phyloP scores from a whole-genome alignment of 2,888 invertebrate genomes.

The Drosophila setosimentum region DNA sequence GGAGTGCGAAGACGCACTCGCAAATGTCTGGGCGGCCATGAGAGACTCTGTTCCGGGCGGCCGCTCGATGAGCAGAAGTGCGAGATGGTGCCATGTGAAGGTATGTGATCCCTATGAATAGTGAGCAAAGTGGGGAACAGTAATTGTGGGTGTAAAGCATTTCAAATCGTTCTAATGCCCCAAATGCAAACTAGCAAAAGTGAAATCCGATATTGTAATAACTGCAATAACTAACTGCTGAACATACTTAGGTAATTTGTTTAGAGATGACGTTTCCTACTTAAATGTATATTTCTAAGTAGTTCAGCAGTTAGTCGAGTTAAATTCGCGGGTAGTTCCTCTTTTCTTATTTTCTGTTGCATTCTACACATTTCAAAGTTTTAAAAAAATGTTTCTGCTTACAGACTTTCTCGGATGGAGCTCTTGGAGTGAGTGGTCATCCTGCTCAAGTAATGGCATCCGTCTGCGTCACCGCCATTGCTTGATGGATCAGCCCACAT shows the following conservation, averaged over 20 bases:
- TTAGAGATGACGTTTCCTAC: no score
- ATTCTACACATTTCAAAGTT: neutral
- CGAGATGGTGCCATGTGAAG: slow-evolving; percentile 89
- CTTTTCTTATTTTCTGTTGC: neutral
- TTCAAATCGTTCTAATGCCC: neutral
- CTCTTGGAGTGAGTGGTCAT: slow-evolving; percentile 90
- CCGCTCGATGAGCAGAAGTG: slow-evolving; percentile 89
- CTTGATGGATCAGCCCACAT: slow-evolving; percentile 86
- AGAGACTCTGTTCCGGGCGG: slow-evolving; percentile 87
- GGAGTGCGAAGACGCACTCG: slow-evolving; percentile 90
- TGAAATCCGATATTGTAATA: neutral
- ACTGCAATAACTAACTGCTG: no score
- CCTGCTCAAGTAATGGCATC: slow-evolving; percentile 88
- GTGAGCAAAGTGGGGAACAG: neutral
- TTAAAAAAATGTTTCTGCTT: slow-evolving; percentile 56
- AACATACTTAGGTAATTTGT: no score
- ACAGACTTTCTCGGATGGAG: slow-evolving; percentile 90
- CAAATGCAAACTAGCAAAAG: neutral
- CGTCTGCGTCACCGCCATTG: slow-evolving; percentile 90
- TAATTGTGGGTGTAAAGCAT: neutral
- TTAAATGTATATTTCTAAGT: no score
- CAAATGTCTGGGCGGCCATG: slow-evolving; percentile 87
- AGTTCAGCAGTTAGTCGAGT: no score
- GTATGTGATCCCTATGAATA: slow-evolving; percentile 75
- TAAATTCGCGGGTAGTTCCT: no score